These are phyloP conservation scores for Siderastrea siderea DNA, from an alignment of 92 coral and sea anemone genomes.

Conservation along the genomic window DNA sequence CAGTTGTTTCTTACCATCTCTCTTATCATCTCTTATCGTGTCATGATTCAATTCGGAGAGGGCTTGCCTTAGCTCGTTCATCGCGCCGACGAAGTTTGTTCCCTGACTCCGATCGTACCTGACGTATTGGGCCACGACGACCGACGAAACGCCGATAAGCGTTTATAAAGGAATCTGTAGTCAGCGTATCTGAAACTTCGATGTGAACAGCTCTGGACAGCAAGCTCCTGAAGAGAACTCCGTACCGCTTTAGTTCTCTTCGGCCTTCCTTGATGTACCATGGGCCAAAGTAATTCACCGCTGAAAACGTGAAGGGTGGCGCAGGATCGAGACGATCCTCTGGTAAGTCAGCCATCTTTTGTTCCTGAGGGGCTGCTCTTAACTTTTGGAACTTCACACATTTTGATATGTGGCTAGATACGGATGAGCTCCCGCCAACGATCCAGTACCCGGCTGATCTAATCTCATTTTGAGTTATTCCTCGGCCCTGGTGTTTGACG, in stretches of 20 bases:
- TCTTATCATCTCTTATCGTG: neutral
- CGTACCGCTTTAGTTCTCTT: conserved; percentile 36
- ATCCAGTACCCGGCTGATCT: conserved; percentile 29
- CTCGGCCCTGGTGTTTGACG: conserved; percentile 10
- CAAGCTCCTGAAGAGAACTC: conserved; percentile 32
- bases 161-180: conserved; percentile 36
- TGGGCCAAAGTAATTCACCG: conserved; percentile 39
- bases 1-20: conserved; percentile 18
- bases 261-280: conserved; percentile 47
- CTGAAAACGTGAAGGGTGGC: conserved; percentile 6
- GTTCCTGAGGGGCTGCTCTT: neutral
- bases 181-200: neutral
- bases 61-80: conserved; percentile 31
- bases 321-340: neutral
- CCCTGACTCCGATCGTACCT: conserved; percentile 25
- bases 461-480: conserved; percentile 3
- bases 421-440: conserved; percentile 8
- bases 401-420: neutral
- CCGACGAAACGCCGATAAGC: conserved; percentile 27
- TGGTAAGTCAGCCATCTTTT: neutral
- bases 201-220: conserved; percentile 36
- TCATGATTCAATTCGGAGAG: neutral
- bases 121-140: conserved; percentile 26
- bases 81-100: conserved; percentile 32
- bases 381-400: neutral